Evolutionary conservation across 2,797 vertebrate species (phyloP).

Genomic region (Tapirus indicus): DNA sequence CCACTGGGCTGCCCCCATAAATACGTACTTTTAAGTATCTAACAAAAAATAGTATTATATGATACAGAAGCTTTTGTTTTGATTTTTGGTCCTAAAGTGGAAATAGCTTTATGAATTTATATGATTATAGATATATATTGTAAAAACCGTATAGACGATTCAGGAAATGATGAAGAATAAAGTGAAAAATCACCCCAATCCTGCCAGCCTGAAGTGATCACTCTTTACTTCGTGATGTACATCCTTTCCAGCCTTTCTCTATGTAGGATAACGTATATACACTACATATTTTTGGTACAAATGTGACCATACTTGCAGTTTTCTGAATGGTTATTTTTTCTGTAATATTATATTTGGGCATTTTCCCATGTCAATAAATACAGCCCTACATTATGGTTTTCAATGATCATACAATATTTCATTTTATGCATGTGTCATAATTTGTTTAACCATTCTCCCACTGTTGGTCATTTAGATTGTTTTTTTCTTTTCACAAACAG

Average conservation of each 20-base stretch:
- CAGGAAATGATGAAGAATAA: neutral
- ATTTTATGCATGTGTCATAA: neutral
- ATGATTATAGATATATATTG: neutral
- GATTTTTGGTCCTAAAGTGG: neutral
- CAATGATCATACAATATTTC: neutral
- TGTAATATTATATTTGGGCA: conserved; percentile 64
- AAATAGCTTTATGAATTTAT: neutral
- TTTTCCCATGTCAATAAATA: conserved; percentile 64
- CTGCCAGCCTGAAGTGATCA: neutral
- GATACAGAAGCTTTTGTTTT: neutral
- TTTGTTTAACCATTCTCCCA: neutral
- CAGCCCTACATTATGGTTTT: neutral
- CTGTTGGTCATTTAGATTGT: neutral
- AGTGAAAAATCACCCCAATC: neutral
- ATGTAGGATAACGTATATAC: neutral
- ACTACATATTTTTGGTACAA: neutral
- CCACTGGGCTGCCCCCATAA: too few relatives aligned
- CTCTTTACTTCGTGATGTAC: neutral
- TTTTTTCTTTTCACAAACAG: conserved; percentile 44
- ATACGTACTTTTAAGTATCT: neutral
- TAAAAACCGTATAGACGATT: neutral
- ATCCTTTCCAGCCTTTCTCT: neutral
- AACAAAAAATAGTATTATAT: neutral
- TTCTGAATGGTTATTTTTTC: conserved; percentile 66
- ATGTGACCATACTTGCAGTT: neutral